phyloP scores from a whole-genome alignment of 2,888 invertebrate genomes.

The Dryobotodes eremita region DNA sequence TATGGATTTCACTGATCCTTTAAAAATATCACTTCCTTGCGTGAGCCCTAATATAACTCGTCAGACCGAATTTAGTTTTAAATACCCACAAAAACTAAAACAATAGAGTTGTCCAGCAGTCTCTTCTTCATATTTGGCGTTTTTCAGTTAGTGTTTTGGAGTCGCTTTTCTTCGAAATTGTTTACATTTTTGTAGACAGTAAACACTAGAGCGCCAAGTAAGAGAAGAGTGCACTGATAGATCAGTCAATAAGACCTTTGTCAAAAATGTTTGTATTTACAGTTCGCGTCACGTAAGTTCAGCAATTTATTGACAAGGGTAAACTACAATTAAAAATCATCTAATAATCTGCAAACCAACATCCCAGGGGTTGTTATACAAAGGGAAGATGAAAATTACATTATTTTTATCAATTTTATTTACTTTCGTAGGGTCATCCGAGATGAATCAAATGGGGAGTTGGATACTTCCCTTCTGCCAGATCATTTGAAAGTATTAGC shows the following conservation, averaged over 20 bases:
- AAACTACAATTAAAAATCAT: not conserved
- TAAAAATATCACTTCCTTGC: not conserved
- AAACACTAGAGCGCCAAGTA: not conserved
- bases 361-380: not conserved
- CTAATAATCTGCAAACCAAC: not conserved
- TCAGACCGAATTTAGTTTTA: too few species aligned
- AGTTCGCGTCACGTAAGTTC: not conserved
- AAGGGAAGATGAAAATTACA: not conserved
- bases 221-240: not conserved
- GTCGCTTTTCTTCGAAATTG: not conserved
- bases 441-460: slow-evolving; percentile 75
- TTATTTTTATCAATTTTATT: not conserved
- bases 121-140: not conserved
- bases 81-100: too few species aligned
- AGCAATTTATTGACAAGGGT: not conserved
- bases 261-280: not conserved
- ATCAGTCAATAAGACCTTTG: not conserved
- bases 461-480: slow-evolving; percentile 82
- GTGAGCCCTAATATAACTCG: too few species aligned
- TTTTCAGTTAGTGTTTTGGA: not conserved
- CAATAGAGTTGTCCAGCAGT: too few species aligned
- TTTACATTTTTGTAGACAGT: not conserved
- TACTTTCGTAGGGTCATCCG: slow-evolving; percentile 78
- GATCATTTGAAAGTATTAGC: slow-evolving; percentile 81
- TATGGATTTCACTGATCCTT: not conserved